These are phyloP conservation scores for Euura lappo DNA, from an alignment of 1,140 invertebrate genomes.

Conservation along the genomic window DNA sequence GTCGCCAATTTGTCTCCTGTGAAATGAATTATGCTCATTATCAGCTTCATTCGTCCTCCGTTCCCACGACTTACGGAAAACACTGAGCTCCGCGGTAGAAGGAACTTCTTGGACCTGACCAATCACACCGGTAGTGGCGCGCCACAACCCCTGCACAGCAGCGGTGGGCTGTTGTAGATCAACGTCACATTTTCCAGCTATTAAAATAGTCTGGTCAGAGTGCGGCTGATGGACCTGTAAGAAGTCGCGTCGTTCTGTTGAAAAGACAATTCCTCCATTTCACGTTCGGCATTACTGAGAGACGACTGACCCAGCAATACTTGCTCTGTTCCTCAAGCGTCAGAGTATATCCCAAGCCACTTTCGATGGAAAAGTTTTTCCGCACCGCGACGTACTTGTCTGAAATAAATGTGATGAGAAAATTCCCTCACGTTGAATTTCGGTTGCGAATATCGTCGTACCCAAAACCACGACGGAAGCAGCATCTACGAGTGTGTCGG, in stretches of 20 bases:
- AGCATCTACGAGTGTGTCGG: background rate
- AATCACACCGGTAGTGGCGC: background rate
- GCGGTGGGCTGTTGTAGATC: background rate
- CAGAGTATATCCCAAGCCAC: conserved; percentile 2
- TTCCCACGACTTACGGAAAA: background rate
- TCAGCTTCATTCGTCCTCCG: background rate
- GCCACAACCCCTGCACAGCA: background rate
- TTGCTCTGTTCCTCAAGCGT: background rate
- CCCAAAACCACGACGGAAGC: conserved; percentile 4
- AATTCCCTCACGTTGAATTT: too few relatives aligned
- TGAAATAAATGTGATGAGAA: background rate
- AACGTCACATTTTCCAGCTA: conserved; percentile 2
- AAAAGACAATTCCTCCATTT: background rate
- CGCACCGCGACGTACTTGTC: background rate
- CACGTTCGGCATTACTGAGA: too few relatives aligned
- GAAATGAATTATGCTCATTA: background rate
- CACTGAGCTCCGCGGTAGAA: background rate
- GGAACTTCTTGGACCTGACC: conserved; percentile 12
- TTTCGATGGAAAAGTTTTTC: background rate
- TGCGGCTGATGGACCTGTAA: background rate
- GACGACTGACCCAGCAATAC: background rate
- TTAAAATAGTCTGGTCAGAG: background rate
- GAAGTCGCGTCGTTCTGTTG: background rate
- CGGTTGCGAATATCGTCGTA: conserved; percentile 2
- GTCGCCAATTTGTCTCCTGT: conserved; percentile 9